Conservation (phyloP, 2,888 invertebrate species). For the Pantelozetes paolii region DNA sequence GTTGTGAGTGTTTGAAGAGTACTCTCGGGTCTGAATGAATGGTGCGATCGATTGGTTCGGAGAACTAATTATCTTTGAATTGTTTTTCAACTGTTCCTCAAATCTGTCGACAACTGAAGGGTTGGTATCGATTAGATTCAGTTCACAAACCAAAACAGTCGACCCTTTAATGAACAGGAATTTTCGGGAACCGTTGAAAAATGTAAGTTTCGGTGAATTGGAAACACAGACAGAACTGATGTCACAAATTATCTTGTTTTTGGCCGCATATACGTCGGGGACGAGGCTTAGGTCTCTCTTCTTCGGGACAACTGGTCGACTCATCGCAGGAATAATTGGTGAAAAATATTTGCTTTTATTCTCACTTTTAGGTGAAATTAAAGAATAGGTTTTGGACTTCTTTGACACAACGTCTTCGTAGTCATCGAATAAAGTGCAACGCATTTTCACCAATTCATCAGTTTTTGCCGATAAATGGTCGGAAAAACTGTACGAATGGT, state of each 20-base stretch:
- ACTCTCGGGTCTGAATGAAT: constrained; percentile 33
- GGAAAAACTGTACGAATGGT: background rate
- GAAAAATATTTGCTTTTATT: background rate
- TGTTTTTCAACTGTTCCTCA: constrained; percentile 29
- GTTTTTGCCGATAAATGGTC: background rate
- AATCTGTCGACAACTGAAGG: constrained; percentile 13
- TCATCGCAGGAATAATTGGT: background rate
- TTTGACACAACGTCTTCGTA: constrained; percentile 36
- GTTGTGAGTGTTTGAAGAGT: background rate
- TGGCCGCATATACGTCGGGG: background rate
- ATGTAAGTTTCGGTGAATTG: constrained; percentile 38
- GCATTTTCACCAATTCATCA: constrained; percentile 35
- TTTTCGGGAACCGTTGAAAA: constrained; percentile 40
- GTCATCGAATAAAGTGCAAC: constrained; percentile 42
- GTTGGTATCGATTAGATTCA: constrained; percentile 40
- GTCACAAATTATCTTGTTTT: constrained; percentile 38
- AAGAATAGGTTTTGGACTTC: constrained; percentile 31
- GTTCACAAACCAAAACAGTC: constrained; percentile 36
- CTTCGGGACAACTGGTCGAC: constrained; percentile 4
- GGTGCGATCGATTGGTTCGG: background rate
- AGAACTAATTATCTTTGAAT: constrained; percentile 4
- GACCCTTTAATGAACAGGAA: constrained; percentile 31
- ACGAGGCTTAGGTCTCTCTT: constrained; percentile 37
- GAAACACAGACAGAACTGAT: constrained; percentile 33
- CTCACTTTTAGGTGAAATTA: background rate